Conservation (phyloP, 2,888 invertebrate genomes). For the Taphrorychus bicolor region DNA sequence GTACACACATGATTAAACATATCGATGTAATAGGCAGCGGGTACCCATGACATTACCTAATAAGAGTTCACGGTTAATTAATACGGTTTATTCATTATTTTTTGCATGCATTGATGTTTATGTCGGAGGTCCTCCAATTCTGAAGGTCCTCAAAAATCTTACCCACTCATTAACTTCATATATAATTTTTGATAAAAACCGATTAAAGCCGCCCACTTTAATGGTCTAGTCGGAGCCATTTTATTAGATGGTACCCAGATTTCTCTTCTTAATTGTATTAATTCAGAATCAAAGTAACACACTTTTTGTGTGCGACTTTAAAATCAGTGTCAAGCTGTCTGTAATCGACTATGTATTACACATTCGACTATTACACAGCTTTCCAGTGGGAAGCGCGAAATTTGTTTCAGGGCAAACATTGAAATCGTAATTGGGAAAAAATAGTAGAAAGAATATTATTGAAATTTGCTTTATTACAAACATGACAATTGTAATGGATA, state of each 20-base stretch:
- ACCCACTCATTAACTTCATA: neutral
- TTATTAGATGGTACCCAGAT: neutral
- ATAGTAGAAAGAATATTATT: too few species aligned
- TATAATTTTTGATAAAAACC: neutral
- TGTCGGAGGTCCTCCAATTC: neutral
- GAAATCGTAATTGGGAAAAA: too few species aligned
- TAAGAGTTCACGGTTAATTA: conserved; percentile 24
- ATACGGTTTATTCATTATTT: too few species aligned
- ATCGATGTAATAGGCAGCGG: neutral
- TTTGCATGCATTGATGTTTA: neutral
- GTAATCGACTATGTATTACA: too few species aligned
- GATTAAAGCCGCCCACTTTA: neutral
- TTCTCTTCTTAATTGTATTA: conserved; percentile 1
- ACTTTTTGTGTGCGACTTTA: neutral
- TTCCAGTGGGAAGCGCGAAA: too few species aligned
- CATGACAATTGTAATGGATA: too few species aligned
- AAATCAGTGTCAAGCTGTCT: neutral
- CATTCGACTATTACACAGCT: too few species aligned
- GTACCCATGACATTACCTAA: conserved; percentile 14
- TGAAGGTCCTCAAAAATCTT: neutral
- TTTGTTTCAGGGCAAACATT: too few species aligned
- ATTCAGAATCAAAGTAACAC: neutral
- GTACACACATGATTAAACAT: too few species aligned
- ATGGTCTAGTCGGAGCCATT: neutral
- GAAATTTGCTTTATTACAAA: too few species aligned